Conservation (phyloP, 2,797 vertebrate species). For the Liparis tanakae region DNA sequence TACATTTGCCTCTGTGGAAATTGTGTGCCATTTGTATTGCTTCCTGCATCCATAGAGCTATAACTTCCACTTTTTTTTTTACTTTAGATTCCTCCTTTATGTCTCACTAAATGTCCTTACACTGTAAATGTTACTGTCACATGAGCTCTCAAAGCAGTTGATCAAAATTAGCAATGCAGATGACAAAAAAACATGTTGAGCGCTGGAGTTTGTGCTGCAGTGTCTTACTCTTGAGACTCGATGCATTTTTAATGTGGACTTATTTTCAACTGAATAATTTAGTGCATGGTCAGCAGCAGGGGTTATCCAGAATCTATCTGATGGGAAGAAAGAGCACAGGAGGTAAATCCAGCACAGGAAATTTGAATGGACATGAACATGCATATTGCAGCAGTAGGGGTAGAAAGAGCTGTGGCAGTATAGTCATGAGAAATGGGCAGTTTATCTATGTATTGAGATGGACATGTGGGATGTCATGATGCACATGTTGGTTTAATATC, state of each 20-base stretch:
- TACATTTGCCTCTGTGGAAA: slow-evolving; percentile 14
- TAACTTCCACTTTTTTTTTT: slow-evolving; percentile 20
- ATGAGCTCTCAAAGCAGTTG: slow-evolving; percentile 48
- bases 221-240: slow-evolving; percentile 72
- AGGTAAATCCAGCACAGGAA: slow-evolving; percentile 56
- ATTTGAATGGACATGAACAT: slow-evolving; percentile 55
- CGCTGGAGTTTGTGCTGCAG: slow-evolving; percentile 76
- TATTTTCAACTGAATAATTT: slow-evolving; percentile 85
- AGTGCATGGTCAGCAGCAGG: slow-evolving; percentile 76
- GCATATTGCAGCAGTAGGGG: slow-evolving; percentile 32
- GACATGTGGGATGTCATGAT: background rate
- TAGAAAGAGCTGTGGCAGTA: background rate
- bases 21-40: slow-evolving; percentile 14
- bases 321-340: slow-evolving; percentile 55
- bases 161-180: slow-evolving; percentile 67
- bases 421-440: background rate
- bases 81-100: slow-evolving; percentile 40
- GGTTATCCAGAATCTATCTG: slow-evolving; percentile 73
- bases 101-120: slow-evolving; percentile 15
- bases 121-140: slow-evolving; percentile 47
- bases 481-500: background rate
- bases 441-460: background rate
- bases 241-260: slow-evolving; percentile 85
- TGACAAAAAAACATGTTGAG: slow-evolving; percentile 63
- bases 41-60: slow-evolving; percentile 41